Percentiles rank a stretch among this genome's conserved stretches.
Evolutionary conservation across 2,113 vertebrate genomes (phyloP).

Genomic region (Marmota monax): DNA sequence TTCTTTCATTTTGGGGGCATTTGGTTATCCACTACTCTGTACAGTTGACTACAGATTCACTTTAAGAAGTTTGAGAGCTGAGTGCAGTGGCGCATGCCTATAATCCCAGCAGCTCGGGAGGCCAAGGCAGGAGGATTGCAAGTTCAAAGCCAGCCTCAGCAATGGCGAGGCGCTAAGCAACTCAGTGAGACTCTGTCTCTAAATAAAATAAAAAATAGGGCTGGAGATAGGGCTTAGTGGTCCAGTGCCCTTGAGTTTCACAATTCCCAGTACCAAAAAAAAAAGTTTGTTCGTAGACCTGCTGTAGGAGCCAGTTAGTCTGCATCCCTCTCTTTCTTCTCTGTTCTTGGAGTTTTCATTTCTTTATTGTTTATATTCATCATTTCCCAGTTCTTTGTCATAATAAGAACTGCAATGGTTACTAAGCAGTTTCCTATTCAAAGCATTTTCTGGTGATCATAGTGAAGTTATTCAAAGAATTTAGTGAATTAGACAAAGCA

Average conservation of each 20-base stretch:
- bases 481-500: slow-evolving; percentile 16
- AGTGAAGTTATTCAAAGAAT: slow-evolving; percentile 12
- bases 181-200: too few species aligned
- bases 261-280: too few species aligned
- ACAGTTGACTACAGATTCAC: neutral
- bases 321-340: neutral
- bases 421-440: neutral
- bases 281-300: neutral
- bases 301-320: neutral
- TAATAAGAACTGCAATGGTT: neutral
- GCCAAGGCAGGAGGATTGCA: too few species aligned
- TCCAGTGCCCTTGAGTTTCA: too few species aligned
- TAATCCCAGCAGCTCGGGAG: too few species aligned
- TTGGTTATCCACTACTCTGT: neutral
- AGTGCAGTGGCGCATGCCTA: too few species aligned
- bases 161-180: too few species aligned
- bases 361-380: neutral
- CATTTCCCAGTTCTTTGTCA: neutral
- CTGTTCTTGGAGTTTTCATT: neutral
- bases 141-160: too few species aligned
- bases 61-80: neutral
- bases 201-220: too few species aligned
- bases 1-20: neutral
- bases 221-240: too few species aligned
- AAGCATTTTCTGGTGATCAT: neutral